Evolutionary conservation across 2,113 vertebrate species (phyloP).

Genomic region (Pleuronectes platessa): DNA sequence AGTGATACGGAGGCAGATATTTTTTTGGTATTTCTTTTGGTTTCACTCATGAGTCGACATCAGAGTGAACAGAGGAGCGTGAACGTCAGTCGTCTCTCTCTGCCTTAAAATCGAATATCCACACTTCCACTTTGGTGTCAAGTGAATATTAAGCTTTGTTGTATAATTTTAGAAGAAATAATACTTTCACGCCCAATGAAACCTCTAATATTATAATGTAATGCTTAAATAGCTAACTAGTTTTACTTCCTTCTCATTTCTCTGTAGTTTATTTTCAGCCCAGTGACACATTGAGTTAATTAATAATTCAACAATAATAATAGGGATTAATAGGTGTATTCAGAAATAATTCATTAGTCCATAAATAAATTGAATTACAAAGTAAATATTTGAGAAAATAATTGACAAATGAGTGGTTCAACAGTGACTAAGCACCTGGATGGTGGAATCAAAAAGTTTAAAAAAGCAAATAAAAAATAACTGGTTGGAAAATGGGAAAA

Average conservation of each 20-base stretch:
- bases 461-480: no score
- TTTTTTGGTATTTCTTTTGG: not conserved
- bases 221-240: not conserved
- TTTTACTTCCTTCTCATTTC: not conserved
- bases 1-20: constrained; percentile 11
- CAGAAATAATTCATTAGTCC: not conserved
- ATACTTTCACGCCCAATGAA: constrained; percentile 1
- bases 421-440: no score
- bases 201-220: constrained; percentile 2
- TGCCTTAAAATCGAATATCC: constrained; percentile 16
- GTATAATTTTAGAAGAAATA: not conserved
- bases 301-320: not conserved
- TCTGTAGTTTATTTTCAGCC: not conserved
- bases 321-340: not conserved
- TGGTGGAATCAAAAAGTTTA: no score
- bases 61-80: constrained; percentile 24
- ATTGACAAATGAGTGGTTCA: no score
- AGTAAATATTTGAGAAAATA: no score
- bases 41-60: constrained; percentile 33
- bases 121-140: not conserved
- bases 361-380: not conserved
- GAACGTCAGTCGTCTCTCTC: constrained; percentile 11
- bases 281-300: not conserved
- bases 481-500: no score
- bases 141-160: not conserved